Evolutionary conservation across 2,113 vertebrate species (phyloP), one percentile per base, ranked within the genome.

Genomic region (Perognathus longimembris): DNA sequence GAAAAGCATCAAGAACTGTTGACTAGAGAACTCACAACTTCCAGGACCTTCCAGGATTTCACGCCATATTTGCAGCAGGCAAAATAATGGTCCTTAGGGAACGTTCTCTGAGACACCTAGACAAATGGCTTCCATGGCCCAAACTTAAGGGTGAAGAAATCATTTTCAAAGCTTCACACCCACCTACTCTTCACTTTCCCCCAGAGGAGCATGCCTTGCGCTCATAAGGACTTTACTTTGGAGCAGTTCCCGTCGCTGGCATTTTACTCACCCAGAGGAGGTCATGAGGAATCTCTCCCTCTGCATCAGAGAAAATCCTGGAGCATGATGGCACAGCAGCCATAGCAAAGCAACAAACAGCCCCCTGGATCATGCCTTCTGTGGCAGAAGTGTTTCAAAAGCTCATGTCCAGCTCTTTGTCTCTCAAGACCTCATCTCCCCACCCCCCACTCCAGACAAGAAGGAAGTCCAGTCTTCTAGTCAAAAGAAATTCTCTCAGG

Each of bases 181-280:
- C 6, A 42, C 0, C 14, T 1, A 0, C 2, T 36, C 59, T 15
- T 10, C 74, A 6, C 20, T 21, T 59, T 3, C 11, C 40, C 38
- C 11, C 24, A 40, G 0, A 11, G 9, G 45, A 64, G 24, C 32
- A 14, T 59, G 54, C 57, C 30, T 30, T 12, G 10, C 63, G 20
- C 24, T 71, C 24, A 20, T 26, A 22, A 64, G 82, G 71, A 28
- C 21, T 12, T 67, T 10, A 9, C 57, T 76, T 71, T 82, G 61
- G 40, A 59, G 26, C 17, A 61, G 30, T 6, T 70, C 63, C 59
- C 9, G 4, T 17, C 24, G 22, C 61, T 63, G 82, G 20, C 71
- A 34, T 77, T 64, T 78, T 22, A 26, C 0, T 7, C 32, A 45
- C 34, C 73, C 21, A 88, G 17, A 54, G 76, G n/a, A n/a, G 30